Evolutionary conservation across 2,113 vertebrate genomes (phyloP).

Genomic region (Athene cunicularia): DNA sequence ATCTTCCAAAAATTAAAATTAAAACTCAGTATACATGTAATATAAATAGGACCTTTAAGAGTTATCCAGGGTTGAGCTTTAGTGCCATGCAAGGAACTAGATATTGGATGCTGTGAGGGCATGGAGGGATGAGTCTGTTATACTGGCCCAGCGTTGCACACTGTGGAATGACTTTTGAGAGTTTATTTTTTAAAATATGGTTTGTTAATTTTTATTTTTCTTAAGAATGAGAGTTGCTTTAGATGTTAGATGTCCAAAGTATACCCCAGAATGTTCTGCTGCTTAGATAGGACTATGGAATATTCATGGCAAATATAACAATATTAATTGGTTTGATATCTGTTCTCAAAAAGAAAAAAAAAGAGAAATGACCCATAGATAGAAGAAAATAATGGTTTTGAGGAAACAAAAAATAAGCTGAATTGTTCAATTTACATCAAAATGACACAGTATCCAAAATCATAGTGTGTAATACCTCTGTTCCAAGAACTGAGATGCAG

Average conservation of each 20-base stretch:
- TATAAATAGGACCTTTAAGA: background rate
- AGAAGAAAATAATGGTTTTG: background rate
- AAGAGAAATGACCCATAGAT: background rate
- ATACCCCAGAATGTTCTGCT: background rate
- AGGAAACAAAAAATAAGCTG: background rate
- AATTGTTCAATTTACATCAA: background rate
- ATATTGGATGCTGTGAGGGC: background rate
- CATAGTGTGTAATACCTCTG: background rate
- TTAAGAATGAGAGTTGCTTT: background rate
- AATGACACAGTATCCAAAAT: background rate
- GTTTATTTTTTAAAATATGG: background rate
- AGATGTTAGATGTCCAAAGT: background rate
- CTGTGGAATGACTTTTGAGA: background rate
- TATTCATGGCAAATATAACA: background rate
- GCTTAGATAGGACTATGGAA: background rate
- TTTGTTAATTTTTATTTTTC: background rate
- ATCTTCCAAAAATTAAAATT: constrained; percentile 23
- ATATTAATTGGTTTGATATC: background rate
- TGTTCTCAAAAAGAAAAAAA: background rate
- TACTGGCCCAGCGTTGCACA: background rate
- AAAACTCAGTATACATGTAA: background rate
- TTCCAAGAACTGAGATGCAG: background rate
- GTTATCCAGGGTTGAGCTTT: background rate
- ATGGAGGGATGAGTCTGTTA: background rate
- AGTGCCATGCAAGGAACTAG: background rate